Evolutionary conservation across 2,113 vertebrate genomes (phyloP).

Genomic region (Panurus biarmicus): DNA sequence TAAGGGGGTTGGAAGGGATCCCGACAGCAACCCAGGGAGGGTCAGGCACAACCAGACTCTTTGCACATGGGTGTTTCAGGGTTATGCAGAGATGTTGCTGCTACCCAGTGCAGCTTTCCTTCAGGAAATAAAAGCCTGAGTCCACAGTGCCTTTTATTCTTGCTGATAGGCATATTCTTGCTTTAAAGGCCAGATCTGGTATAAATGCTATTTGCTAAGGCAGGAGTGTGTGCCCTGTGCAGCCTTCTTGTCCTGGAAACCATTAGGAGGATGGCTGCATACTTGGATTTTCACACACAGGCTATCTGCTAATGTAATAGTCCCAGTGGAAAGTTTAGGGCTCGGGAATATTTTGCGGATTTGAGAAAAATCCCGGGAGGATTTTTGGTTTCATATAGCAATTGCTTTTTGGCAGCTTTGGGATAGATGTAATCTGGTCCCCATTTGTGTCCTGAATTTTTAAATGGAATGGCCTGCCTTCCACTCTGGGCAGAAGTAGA

Average conservation of each 20-base stretch:
- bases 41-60: background rate
- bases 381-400: conserved; percentile 28
- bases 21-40: background rate
- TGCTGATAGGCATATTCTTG: fast-evolving
- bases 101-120: background rate
- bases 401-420: conserved; percentile 26
- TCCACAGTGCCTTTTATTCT: background rate
- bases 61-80: background rate
- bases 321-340: conserved; percentile 29
- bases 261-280: background rate
- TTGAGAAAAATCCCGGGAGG: conserved; percentile 20
- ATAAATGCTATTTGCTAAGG: background rate
- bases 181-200: background rate
- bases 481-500: background rate
- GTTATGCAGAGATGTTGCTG: background rate
- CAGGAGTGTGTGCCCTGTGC: background rate
- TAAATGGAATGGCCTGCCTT: background rate
- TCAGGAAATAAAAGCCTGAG: fast-evolving
- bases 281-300: background rate
- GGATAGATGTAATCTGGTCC: conserved; percentile 12
- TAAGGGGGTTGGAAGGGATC: background rate
- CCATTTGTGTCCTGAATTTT: conserved; percentile 7
- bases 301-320: conserved; percentile 4
- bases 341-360: conserved; percentile 26
- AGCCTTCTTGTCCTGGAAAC: background rate